Percentiles rank a stretch among this genome's conserved stretches.
Evolutionary conservation across 2,888 invertebrate genomes (phyloP).

Genomic region (Notocelia uddmanniana): DNA sequence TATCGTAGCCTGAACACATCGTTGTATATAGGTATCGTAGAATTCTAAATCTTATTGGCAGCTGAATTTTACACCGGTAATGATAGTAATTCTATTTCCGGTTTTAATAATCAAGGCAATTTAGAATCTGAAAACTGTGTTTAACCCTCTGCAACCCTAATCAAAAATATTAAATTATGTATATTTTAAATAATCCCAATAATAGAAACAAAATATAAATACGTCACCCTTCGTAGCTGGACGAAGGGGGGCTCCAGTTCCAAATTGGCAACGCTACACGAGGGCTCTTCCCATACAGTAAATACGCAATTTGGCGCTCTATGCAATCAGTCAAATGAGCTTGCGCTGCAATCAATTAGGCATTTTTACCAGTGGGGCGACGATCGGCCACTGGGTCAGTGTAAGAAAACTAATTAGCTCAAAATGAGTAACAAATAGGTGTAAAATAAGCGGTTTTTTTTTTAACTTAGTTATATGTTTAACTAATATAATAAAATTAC

Average conservation of each 20-base stretch:
- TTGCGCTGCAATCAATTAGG: constrained; percentile 81
- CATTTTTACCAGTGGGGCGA: constrained; percentile 62
- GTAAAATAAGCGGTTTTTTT: too few relatives aligned
- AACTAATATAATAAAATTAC: not conserved
- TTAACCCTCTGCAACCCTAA: constrained; percentile 16
- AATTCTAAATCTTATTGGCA: not conserved
- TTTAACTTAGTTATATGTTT: too few relatives aligned
- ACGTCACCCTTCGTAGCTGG: constrained; percentile 57
- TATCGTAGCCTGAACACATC: not conserved
- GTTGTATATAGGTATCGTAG: too few relatives aligned
- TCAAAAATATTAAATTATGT: constrained; percentile 44
- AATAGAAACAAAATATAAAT: constrained; percentile 75
- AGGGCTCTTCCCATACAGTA: constrained; percentile 82
- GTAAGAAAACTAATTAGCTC: constrained; percentile 26
- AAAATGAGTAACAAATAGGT: not conserved
- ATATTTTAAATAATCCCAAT: constrained; percentile 62
- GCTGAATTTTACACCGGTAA: not conserved
- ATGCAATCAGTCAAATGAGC: constrained; percentile 83
- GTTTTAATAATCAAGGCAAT: not conserved
- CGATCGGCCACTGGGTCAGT: constrained; percentile 38
- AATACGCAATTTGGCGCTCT: constrained; percentile 81
- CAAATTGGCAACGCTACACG: constrained; percentile 80
- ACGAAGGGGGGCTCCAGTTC: constrained; percentile 61
- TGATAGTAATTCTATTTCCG: not conserved
- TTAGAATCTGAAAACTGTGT: not conserved